Evolutionary conservation across 2,888 invertebrate genomes (phyloP).

Genomic region (Scrobipalpa costella): DNA sequence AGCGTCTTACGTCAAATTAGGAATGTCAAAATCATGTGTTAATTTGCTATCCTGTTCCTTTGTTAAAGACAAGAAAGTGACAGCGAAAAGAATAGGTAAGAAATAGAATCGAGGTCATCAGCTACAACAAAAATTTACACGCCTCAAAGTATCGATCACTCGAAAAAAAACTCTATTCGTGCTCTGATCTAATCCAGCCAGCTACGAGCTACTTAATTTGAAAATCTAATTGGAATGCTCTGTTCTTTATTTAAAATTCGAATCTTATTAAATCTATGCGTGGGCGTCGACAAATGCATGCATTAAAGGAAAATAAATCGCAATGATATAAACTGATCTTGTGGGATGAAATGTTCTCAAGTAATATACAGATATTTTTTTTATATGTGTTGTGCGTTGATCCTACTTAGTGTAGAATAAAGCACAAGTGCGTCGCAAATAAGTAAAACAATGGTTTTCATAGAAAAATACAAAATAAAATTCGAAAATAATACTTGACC

Average conservation of each 20-base stretch:
- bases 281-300: conserved; percentile 32
- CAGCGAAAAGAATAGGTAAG: too few species aligned
- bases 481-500: conserved; percentile 58
- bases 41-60: too few species aligned
- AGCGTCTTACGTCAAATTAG: too few species aligned
- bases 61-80: too few species aligned
- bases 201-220: neutral
- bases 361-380: conserved; percentile 12
- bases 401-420: conserved; percentile 48
- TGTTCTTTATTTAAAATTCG: neutral
- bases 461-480: conserved; percentile 42
- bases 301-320: conserved; percentile 30
- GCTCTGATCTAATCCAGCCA: neutral
- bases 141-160: too few species aligned
- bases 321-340: conserved; percentile 6
- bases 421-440: conserved; percentile 59
- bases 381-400: neutral
- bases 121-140: too few species aligned
- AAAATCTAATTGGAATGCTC: conserved; percentile 13
- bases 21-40: too few species aligned
- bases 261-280: conserved; percentile 24
- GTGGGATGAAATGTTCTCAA: conserved; percentile 19
- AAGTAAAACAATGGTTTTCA: conserved; percentile 44
- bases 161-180: too few species aligned
- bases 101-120: too few species aligned